These are phyloP conservation scores for Thalpophila matura DNA, from an alignment of 2,888 invertebrate species.

Conservation along the genomic window DNA sequence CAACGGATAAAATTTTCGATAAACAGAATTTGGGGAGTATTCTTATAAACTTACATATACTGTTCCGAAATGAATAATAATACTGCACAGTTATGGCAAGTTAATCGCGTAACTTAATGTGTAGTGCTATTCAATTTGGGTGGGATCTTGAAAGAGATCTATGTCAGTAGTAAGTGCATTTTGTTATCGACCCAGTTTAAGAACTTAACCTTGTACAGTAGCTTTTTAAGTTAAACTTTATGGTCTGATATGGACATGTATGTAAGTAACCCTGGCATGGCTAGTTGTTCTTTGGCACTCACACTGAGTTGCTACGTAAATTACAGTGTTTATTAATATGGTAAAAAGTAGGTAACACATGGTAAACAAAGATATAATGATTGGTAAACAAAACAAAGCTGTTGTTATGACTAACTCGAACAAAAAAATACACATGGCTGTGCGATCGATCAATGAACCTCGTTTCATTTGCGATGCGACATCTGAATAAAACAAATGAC, in stretches of 20 bases:
- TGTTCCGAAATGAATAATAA: not conserved
- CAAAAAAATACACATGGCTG: constrained; percentile 41
- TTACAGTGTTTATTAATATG: constrained; percentile 17
- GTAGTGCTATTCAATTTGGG: too few relatives aligned
- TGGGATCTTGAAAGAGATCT: too few relatives aligned
- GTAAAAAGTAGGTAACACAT: constrained; percentile 32
- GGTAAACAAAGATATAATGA: constrained; percentile 15
- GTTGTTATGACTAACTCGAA: constrained; percentile 34
- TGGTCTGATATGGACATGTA: too few relatives aligned
- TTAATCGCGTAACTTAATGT: not conserved
- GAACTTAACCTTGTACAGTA: too few relatives aligned
- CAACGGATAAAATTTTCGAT: not conserved
- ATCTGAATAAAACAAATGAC: constrained; percentile 35
- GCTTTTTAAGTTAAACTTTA: too few relatives aligned
- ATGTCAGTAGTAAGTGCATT: too few relatives aligned
- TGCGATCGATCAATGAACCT: constrained; percentile 32
- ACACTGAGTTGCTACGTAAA: too few relatives aligned
- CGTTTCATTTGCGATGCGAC: constrained; percentile 37
- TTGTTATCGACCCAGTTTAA: too few relatives aligned
- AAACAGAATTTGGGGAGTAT: not conserved
- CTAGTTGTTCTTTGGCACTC: too few relatives aligned
- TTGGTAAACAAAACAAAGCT: constrained; percentile 24
- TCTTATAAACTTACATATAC: not conserved
- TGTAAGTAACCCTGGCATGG: too few relatives aligned
- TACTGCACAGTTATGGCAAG: too few relatives aligned